Evolutionary conservation across 2,113 vertebrate species (phyloP).

Genomic region (Cynocephalus volans): DNA sequence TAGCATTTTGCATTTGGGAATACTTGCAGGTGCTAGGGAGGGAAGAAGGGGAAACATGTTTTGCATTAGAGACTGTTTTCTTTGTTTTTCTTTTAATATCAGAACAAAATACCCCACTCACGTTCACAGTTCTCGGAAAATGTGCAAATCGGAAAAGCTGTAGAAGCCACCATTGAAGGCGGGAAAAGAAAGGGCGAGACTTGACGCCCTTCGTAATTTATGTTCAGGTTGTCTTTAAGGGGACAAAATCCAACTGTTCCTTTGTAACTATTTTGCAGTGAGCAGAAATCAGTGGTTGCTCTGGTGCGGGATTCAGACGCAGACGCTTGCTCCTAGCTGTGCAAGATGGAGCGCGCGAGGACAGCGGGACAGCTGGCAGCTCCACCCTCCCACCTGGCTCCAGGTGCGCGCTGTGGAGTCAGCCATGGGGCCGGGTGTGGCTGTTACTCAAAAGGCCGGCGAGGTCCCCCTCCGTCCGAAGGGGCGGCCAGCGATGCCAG

Average conservation of each 20-base stretch:
- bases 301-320: neutral
- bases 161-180: neutral
- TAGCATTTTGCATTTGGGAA: neutral
- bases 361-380: rapidly evolving
- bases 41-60: neutral
- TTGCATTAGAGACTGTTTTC: neutral
- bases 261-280: neutral
- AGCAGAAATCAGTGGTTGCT: neutral
- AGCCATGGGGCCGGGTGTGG: neutral
- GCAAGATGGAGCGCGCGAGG: rapidly evolving
- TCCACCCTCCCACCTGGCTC: neutral
- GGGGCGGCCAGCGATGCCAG: neutral
- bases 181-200: neutral
- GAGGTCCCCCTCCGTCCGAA: neutral
- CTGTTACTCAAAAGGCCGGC: neutral
- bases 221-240: neutral
- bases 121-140: neutral
- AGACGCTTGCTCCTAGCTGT: rapidly evolving
- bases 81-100: neutral
- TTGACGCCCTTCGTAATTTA: neutral
- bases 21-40: neutral
- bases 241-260: too few species aligned
- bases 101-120: neutral
- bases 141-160: neutral
- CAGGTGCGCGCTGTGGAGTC: neutral